Conservation (phyloP, 2,888 invertebrate genomes). For the Ctena decussata region DNA sequence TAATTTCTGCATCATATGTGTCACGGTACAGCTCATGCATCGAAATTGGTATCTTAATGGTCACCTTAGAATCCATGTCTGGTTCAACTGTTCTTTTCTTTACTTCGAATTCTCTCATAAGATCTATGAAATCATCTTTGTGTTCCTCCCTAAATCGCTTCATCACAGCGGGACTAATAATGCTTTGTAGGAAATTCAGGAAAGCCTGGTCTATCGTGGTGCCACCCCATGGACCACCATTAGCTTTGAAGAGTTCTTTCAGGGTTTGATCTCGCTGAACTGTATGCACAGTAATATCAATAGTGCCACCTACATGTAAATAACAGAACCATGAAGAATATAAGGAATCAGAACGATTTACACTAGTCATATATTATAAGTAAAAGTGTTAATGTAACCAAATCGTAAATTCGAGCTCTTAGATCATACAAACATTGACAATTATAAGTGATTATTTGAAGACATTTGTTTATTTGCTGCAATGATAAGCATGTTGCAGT, state of each 20-base stretch:
- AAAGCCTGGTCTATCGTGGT: constrained; percentile 40
- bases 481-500: too few relatives aligned
- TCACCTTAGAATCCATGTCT: background rate
- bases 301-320: constrained; percentile 44
- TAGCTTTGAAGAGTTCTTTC: constrained; percentile 35
- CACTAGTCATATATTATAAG: too few relatives aligned
- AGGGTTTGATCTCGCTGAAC: constrained; percentile 25
- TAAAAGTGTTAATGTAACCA: too few relatives aligned
- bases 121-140: constrained; percentile 4
- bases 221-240: constrained; percentile 50
- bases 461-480: too few relatives aligned
- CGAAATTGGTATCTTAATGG: background rate
- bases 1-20: background rate
- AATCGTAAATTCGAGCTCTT: too few relatives aligned
- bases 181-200: constrained; percentile 24
- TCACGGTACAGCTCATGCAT: background rate
- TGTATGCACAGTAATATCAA: constrained; percentile 44
- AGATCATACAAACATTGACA: too few relatives aligned
- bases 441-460: too few relatives aligned
- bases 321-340: too few relatives aligned
- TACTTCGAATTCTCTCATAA: background rate
- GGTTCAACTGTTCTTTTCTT: background rate
- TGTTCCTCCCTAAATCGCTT: background rate
- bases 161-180: constrained; percentile 4
- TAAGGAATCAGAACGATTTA: too few relatives aligned